Evolutionary conservation across 2,888 invertebrate genomes (phyloP).

Genomic region (Scaptomyza parva): DNA sequence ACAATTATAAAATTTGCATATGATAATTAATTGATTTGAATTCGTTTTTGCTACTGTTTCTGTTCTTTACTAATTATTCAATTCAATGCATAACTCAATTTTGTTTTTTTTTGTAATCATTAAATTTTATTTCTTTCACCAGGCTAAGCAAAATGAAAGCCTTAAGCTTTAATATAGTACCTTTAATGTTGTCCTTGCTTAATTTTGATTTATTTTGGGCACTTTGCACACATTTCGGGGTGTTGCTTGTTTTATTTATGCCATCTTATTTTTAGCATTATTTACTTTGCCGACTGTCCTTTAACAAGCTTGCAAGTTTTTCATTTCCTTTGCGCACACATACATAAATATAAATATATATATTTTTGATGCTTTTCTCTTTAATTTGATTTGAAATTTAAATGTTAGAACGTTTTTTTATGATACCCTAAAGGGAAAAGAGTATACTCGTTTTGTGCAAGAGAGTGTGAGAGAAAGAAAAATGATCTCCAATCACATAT

Average conservation of each 20-base stretch:
- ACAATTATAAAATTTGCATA: neutral
- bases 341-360: too few species aligned
- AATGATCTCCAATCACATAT: too few species aligned
- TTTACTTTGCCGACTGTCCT: neutral
- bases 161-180: too few species aligned
- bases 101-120: neutral
- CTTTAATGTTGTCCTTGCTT: neutral
- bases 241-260: conserved; percentile 10
- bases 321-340: too few species aligned
- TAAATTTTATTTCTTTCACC: neutral
- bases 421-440: too few species aligned
- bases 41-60: neutral
- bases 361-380: conserved; percentile 1
- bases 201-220: conserved; percentile 3
- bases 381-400: conserved; percentile 23
- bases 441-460: too few species aligned
- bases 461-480: too few species aligned
- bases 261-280: neutral
- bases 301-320: neutral
- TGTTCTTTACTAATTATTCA: neutral
- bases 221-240: neutral
- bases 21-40: neutral
- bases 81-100: neutral
- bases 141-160: neutral
- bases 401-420: conserved; percentile 11